phyloP scores from a whole-genome alignment of 2,797 vertebrate species.

The Galaxias olidus region DNA sequence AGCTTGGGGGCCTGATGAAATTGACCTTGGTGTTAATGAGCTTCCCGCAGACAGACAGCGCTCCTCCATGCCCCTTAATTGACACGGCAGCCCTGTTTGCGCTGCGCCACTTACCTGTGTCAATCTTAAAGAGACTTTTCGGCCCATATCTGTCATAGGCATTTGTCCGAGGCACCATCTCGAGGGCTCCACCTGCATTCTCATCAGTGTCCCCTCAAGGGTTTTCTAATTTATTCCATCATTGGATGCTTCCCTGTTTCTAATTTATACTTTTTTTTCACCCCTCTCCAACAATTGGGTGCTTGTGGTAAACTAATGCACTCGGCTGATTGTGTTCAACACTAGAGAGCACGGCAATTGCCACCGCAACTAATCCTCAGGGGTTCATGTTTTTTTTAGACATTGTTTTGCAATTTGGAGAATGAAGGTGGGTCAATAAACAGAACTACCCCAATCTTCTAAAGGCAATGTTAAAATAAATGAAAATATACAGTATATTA shows the following conservation, averaged over 20 bases:
- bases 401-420: conserved; percentile 31
- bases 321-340: conserved; percentile 48
- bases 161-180: conserved; percentile 59
- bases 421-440: too few species aligned
- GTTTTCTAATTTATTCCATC: conserved; percentile 48
- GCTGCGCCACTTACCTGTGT: conserved; percentile 67
- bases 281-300: conserved; percentile 10
- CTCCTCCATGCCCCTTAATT: conserved; percentile 57
- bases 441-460: too few species aligned
- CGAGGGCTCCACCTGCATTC: conserved; percentile 44
- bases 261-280: conserved; percentile 43
- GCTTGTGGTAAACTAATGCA: conserved; percentile 37
- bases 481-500: too few species aligned
- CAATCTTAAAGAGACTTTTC: conserved; percentile 64
- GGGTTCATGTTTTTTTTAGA: conserved; percentile 32
- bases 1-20: conserved; percentile 71
- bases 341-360: conserved; percentile 37
- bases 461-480: too few species aligned
- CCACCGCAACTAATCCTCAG: conserved; percentile 38
- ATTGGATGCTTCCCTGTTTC: conserved; percentile 33
- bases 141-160: conserved; percentile 54
- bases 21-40: conserved; percentile 78
- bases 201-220: conserved; percentile 51
- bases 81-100: conserved; percentile 54
- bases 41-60: conserved; percentile 62